Evolutionary conservation across 2,888 invertebrate genomes (phyloP).

Genomic region (Xanthorhoe designata): DNA sequence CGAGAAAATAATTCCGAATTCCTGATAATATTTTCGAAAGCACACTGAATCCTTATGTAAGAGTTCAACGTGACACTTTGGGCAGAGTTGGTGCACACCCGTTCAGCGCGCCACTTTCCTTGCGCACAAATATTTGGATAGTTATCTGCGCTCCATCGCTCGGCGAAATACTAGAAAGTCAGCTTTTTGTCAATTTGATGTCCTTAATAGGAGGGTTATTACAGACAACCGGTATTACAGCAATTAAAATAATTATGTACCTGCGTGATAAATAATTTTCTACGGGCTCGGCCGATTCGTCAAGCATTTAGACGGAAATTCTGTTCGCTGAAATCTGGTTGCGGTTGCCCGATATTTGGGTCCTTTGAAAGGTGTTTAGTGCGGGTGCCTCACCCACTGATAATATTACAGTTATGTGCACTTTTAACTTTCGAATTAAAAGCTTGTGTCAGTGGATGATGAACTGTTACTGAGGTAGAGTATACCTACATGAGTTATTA

Average conservation of each 20-base stretch:
- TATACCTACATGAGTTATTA: background rate
- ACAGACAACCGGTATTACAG: constrained; percentile 42
- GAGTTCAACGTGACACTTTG: constrained; percentile 84
- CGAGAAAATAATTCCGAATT: constrained; percentile 66
- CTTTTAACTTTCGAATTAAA: constrained; percentile 24
- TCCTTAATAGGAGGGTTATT: constrained; percentile 47
- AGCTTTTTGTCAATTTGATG: constrained; percentile 45
- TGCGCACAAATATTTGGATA: constrained; percentile 74
- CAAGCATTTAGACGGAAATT: constrained; percentile 35
- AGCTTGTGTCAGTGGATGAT: background rate
- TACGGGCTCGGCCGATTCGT: constrained; percentile 40
- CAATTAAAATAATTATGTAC: constrained; percentile 43
- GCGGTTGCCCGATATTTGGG: constrained; percentile 15
- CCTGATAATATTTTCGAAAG: constrained; percentile 82
- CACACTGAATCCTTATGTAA: constrained; percentile 81
- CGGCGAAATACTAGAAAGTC: constrained; percentile 45
- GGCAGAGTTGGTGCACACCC: constrained; percentile 62
- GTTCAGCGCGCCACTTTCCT: constrained; percentile 82
- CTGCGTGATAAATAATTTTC: constrained; percentile 40
- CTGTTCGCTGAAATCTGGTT: constrained; percentile 22
- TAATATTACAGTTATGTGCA: constrained; percentile 19
- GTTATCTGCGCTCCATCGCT: constrained; percentile 49
- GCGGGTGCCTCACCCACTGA: constrained; percentile 7
- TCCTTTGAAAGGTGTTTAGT: constrained; percentile 14
- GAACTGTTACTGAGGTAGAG: background rate